Evolutionary conservation across 2,888 invertebrate genomes (phyloP).

Genomic region (Odontomyia ornata): DNA sequence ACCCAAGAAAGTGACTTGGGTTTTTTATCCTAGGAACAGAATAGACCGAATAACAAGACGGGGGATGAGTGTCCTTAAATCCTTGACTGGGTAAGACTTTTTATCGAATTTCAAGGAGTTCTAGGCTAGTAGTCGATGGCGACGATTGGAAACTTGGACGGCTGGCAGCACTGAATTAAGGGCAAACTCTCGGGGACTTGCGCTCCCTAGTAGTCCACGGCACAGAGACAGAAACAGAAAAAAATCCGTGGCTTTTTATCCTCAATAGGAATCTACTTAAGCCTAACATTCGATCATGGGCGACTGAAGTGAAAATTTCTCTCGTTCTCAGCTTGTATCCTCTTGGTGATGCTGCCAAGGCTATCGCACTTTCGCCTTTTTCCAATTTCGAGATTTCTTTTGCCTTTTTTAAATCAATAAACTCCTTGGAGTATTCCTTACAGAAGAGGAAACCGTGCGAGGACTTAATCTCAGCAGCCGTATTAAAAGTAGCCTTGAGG

Average conservation of each 20-base stretch:
- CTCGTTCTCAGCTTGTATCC: constrained; percentile 24
- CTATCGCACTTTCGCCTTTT: constrained; percentile 6
- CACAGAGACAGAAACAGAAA: no score
- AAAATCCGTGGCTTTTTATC: constrained; percentile 28
- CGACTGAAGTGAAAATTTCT: constrained; percentile 40
- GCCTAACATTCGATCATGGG: constrained; percentile 40
- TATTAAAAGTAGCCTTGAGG: constrained; percentile 33
- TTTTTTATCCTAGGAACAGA: neutral
- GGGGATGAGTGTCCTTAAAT: no score
- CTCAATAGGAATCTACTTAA: constrained; percentile 22
- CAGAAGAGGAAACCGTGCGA: constrained; percentile 21
- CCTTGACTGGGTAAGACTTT: no score
- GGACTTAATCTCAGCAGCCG: constrained; percentile 31
- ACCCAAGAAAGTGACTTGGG: neutral
- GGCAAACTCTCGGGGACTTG: neutral
- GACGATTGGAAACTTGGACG: no score
- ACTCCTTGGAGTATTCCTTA: constrained; percentile 37
- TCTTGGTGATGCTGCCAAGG: constrained; percentile 3
- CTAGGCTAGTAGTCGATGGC: no score
- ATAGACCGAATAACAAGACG: no score
- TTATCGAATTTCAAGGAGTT: no score
- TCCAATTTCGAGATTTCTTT: constrained; percentile 2
- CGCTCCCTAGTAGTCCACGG: neutral
- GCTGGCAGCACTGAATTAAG: no score
- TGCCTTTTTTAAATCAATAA: constrained; percentile 40